Base-by-base conservation (phyloP, 2,797 vertebrate species). In the Coregonus sp. region DNA sequence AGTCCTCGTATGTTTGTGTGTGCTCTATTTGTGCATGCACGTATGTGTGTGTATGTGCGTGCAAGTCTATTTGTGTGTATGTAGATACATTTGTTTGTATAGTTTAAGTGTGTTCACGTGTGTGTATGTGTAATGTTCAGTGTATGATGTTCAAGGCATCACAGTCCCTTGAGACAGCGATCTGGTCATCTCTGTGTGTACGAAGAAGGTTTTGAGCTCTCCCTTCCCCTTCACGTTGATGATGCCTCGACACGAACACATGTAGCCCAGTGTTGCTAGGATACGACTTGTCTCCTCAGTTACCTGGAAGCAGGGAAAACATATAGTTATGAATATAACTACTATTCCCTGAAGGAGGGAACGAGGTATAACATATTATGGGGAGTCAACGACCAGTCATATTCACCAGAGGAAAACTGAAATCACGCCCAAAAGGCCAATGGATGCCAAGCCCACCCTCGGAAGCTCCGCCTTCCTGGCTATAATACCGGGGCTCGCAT, bases 171-270 rank as follows among this genome's bases (percentile, higher is more conserved):
- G 98, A 81, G 98, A 99, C 75, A 97, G 95, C 75, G 98, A 98
- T 80, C 96, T 93, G 71, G 95, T 97, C 96, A 98, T 98, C 92
- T 99, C 98, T 0, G 98, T 97, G 93, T 97, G 96, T 78, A 99
- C 97, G 80, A 98, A 99, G 90, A 95, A 99, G 11, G 98, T 99
- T 92, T 97, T 98, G 88, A 99, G 85, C 68, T 99, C 97, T 63
- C 98, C 98, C 88, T 99, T 99, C 76, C 98, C 98, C 91, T 99
- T 99, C 74, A 99, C 98, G 0, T 99, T 99, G 90, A 99, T 99
- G 89, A 99, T 96, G 78, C 98, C 98, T 15, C 98, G 95, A 80
- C 98, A 99, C 0, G 96, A 96, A 84, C 98, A 99, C 76, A 96
- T 93, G 91, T 99, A 99, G 1, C 98, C 98, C 3, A 99, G 86